These are phyloP conservation scores for Anaspis maculata DNA, from an alignment of 2,888 invertebrate species.

Conservation along the genomic window DNA sequence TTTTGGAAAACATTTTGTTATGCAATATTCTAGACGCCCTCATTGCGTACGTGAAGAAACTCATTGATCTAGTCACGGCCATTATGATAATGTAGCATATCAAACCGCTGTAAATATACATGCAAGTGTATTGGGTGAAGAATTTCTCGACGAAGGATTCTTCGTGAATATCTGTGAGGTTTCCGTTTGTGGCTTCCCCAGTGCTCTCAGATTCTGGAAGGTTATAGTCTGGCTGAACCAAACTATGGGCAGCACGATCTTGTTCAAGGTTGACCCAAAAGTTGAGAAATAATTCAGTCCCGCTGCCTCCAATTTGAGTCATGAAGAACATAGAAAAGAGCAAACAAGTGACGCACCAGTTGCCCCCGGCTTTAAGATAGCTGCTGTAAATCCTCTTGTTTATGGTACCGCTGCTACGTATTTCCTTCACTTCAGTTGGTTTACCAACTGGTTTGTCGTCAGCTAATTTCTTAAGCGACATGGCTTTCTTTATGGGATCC, in stretches of 20 bases:
- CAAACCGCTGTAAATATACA: constrained; percentile 34
- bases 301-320: constrained; percentile 63
- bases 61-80: constrained; percentile 42
- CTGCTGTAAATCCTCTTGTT: constrained; percentile 49
- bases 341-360: constrained; percentile 44
- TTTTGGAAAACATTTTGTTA: constrained; percentile 44
- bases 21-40: constrained; percentile 50
- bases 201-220: no score
- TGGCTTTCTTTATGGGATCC: constrained; percentile 26
- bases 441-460: constrained; percentile 19
- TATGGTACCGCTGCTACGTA: constrained; percentile 50
- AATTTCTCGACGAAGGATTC: constrained; percentile 10
- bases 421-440: constrained; percentile 46
- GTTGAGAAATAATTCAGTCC: constrained; percentile 70
- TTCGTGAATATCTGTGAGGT: constrained; percentile 5
- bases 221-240: no score
- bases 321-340: background rate
- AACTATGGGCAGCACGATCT: constrained; percentile 8
- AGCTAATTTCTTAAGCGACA: constrained; percentile 33
- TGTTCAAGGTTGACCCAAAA: constrained; percentile 47
- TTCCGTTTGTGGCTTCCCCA: background rate
- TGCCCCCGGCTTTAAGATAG: constrained; percentile 66
- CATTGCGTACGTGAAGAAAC: constrained; percentile 48
- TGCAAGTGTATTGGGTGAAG: constrained; percentile 25
- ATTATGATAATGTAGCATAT: constrained; percentile 34